Evolutionary conservation across 1,140 invertebrate genomes (phyloP).

Genomic region (Cepaea nemoralis): DNA sequence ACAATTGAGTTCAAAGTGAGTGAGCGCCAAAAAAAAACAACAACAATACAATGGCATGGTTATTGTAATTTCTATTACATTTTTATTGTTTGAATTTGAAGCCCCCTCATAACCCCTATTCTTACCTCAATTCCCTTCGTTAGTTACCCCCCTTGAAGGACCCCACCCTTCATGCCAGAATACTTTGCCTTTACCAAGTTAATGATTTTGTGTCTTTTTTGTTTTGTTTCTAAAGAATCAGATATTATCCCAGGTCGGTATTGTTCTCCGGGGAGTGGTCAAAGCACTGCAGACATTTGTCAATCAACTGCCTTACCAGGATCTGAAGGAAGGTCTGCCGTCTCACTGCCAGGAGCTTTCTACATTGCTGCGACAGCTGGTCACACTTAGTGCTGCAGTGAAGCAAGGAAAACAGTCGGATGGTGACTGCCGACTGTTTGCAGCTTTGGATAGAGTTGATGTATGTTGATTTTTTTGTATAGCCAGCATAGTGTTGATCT

Average conservation of each 20-base stretch:
- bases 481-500: too few relatives aligned
- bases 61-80: too few relatives aligned
- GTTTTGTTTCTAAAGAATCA: slow-evolving; percentile 55
- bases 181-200: too few relatives aligned
- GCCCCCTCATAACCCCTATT: too few relatives aligned
- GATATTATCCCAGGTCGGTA: slow-evolving; percentile 51
- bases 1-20: too few relatives aligned
- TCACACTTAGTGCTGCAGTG: slow-evolving; percentile 51
- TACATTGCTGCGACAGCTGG: slow-evolving; percentile 58
- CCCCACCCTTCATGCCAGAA: too few relatives aligned
- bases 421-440: not conserved
- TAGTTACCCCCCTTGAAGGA: too few relatives aligned
- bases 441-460: slow-evolving; percentile 28
- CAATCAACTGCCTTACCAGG: slow-evolving; percentile 58
- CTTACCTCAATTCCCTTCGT: too few relatives aligned
- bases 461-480: not conserved
- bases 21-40: too few relatives aligned
- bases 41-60: too few relatives aligned
- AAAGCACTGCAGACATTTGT: slow-evolving; percentile 62
- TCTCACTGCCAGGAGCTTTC: slow-evolving; percentile 59
- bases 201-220: not conserved
- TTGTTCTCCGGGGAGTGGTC: slow-evolving; percentile 59
- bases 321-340: slow-evolving; percentile 59
- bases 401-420: slow-evolving; percentile 43
- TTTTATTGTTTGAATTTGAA: too few relatives aligned